These are phyloP conservation scores for Calosoma granatense DNA, from an alignment of 1,140 invertebrate species.

Conservation along the genomic window DNA sequence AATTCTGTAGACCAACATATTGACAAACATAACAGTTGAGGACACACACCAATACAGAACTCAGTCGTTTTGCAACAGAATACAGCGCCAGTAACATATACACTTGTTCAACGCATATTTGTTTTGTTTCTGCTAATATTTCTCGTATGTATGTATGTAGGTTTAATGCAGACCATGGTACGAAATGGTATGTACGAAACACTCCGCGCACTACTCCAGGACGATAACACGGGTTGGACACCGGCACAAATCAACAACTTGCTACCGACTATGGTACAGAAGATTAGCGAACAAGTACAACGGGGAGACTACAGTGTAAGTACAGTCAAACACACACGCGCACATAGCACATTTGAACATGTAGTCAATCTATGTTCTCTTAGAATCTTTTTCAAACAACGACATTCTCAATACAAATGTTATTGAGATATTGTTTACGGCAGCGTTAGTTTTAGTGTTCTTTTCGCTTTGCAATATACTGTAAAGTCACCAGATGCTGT, in stretches of 20 bases:
- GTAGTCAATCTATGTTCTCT: no score
- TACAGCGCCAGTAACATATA: slow-evolving; percentile 10
- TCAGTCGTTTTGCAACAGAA: not conserved
- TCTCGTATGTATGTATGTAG: no score
- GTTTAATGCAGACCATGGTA: slow-evolving; percentile 18
- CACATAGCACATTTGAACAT: no score
- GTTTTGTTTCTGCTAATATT: slow-evolving; percentile 14
- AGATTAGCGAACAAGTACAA: slow-evolving; percentile 20
- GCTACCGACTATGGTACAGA: slow-evolving; percentile 23
- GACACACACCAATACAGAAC: not conserved
- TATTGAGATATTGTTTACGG: no score
- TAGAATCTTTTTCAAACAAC: no score
- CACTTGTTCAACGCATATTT: not conserved
- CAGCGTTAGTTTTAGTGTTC: no score
- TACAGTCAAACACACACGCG: not conserved
- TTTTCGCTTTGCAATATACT: no score
- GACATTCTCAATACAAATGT: no score
- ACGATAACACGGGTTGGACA: slow-evolving; percentile 27
- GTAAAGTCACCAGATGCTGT: no score
- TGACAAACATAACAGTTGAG: not conserved
- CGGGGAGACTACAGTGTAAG: slow-evolving; percentile 12
- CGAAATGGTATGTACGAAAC: slow-evolving; percentile 17
- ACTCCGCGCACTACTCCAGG: slow-evolving; percentile 23
- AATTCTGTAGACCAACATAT: not conserved
- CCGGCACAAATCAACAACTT: slow-evolving; percentile 25